Evolutionary conservation across 2,113 vertebrate genomes (phyloP).

Genomic region (Pseudorasbora parva): DNA sequence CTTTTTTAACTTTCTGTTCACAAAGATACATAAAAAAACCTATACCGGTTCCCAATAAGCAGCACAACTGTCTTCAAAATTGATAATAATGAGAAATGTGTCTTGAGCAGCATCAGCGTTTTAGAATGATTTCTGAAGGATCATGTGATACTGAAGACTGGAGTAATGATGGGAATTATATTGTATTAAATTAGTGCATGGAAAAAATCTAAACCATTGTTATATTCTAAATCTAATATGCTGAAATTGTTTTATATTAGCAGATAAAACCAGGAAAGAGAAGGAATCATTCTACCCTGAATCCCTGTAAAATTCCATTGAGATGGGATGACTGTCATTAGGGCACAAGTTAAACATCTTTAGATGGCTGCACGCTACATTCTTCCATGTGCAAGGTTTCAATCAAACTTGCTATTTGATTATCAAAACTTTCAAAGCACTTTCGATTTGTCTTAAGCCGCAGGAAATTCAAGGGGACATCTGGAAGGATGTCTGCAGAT

Average conservation of each 20-base stretch:
- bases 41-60: too few relatives aligned
- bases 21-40: background rate
- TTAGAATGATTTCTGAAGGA: background rate
- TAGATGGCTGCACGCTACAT: slow-evolving; percentile 60
- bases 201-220: background rate
- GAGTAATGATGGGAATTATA: background rate
- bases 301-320: background rate
- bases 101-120: background rate
- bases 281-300: background rate
- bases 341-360: slow-evolving; percentile 38
- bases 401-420: slow-evolving; percentile 77
- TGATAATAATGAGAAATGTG: background rate
- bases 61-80: background rate
- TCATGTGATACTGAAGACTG: background rate
- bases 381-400: slow-evolving; percentile 73
- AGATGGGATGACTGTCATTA: slow-evolving; percentile 40
- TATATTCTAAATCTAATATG: background rate
- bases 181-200: background rate
- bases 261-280: background rate
- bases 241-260: background rate
- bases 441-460: slow-evolving; percentile 76
- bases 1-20: background rate
- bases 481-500: slow-evolving; percentile 80
- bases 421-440: slow-evolving; percentile 80
- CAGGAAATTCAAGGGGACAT: slow-evolving; percentile 82